Evolutionary conservation across 2,797 vertebrate species (phyloP).

Genomic region (Graptemys geographica): DNA sequence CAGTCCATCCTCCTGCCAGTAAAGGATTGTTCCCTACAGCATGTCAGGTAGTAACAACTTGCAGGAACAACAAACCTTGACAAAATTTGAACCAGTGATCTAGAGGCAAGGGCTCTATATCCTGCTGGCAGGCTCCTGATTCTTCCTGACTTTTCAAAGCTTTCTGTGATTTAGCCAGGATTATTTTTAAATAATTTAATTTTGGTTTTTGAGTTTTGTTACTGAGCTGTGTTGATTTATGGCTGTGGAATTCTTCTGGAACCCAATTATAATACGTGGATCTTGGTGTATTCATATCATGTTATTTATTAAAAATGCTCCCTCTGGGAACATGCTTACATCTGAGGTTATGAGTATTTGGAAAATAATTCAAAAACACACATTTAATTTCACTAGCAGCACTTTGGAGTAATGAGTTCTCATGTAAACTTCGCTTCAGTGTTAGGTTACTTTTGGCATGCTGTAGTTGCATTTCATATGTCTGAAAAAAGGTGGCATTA

Average conservation of each 20-base stretch:
- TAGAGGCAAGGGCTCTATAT: rapidly evolving
- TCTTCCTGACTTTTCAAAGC: background rate
- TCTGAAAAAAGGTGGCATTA: slow-evolving; percentile 78
- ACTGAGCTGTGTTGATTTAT: background rate
- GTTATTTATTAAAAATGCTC: background rate
- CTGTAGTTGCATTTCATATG: slow-evolving; percentile 70
- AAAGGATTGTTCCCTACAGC: background rate
- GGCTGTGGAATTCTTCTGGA: background rate
- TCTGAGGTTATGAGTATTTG: background rate
- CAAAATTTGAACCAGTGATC: background rate
- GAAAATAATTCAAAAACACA: background rate
- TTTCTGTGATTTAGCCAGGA: background rate
- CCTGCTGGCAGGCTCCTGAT: background rate
- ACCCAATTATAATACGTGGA: background rate
- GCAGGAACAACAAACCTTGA: background rate
- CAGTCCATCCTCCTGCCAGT: background rate
- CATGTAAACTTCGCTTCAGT: background rate
- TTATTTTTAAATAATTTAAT: background rate
- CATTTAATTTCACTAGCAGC: background rate
- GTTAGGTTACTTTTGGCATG: slow-evolving; percentile 30
- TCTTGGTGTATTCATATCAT: background rate
- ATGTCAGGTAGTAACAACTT: slow-evolving; percentile 22
- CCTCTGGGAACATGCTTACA: background rate
- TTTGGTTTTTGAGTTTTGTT: background rate
- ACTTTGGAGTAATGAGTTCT: background rate